A percentile compares a stretch with the other conserved stretches of the same genome.
Conservation (phyloP, 1,140 invertebrate species). For the Acyrthosiphon pisum region DNA sequence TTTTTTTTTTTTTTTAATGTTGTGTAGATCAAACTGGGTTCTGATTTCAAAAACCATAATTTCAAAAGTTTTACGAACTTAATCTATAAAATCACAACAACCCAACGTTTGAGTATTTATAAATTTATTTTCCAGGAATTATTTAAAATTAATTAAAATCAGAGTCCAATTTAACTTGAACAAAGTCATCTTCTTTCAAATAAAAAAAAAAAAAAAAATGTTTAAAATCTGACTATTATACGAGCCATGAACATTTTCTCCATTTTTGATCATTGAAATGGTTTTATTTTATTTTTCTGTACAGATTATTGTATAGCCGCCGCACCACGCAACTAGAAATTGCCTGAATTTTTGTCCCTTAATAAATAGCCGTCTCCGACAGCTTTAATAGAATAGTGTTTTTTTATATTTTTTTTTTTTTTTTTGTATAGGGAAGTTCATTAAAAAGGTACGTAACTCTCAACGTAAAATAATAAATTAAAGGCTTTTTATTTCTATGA, state of each 20-base stretch:
- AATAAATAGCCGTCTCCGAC: not conserved
- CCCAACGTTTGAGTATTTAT: not conserved
- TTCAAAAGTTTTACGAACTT: not conserved
- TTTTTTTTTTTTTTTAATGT: too few relatives aligned
- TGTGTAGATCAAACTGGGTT: not conserved
- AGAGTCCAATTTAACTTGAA: not conserved
- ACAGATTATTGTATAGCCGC: not conserved
- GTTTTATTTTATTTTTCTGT: not conserved
- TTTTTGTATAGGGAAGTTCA: not conserved
- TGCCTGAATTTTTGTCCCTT: not conserved
- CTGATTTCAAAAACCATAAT: not conserved
- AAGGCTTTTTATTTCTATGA: constrained; percentile 15
- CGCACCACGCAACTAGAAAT: not conserved
- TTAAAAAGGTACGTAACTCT: constrained; percentile 9
- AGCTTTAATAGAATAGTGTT: constrained; percentile 7
- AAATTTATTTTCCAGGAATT: not conserved
- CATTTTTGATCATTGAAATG: not conserved
- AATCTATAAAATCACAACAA: not conserved
- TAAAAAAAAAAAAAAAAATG: not conserved
- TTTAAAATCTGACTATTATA: not conserved
- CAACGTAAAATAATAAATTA: constrained; percentile 15
- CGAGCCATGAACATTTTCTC: not conserved
- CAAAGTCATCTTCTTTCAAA: not conserved
- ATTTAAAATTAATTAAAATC: not conserved
- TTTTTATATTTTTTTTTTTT: not conserved